A percentile compares a stretch with the other conserved stretches of the same genome.
Conservation (phyloP, 2,888 invertebrate genomes). For the Tetropium fuscum region DNA sequence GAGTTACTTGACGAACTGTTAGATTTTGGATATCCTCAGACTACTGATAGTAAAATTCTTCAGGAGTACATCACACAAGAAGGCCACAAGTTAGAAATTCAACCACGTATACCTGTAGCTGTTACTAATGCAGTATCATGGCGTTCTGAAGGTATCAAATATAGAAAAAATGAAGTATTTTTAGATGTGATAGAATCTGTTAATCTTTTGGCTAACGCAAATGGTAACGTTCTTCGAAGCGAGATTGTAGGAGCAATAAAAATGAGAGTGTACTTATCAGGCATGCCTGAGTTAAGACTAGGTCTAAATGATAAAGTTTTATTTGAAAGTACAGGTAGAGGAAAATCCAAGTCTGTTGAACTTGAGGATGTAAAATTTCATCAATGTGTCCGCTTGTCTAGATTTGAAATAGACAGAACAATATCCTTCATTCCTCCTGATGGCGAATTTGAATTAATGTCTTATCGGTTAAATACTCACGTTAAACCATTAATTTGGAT, state of each 20-base stretch:
- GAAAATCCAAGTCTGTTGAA: slow-evolving; percentile 98
- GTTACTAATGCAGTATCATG: slow-evolving; percentile 99
- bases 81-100: slow-evolving; percentile 96
- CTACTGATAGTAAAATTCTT: slow-evolving; percentile 97
- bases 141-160: slow-evolving; percentile 98
- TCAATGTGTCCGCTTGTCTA: slow-evolving; percentile 95
- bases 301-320: slow-evolving; percentile 98
- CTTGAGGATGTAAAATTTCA: slow-evolving; percentile 99
- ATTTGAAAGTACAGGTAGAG: slow-evolving; percentile 97
- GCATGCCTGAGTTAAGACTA: slow-evolving; percentile 97
- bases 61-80: slow-evolving; percentile 99
- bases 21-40: slow-evolving; percentile 99
- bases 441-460: slow-evolving; percentile 99
- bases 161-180: slow-evolving; percentile 99
- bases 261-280: slow-evolving; percentile 98
- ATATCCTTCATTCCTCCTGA: slow-evolving; percentile 99
- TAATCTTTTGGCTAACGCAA: slow-evolving; percentile 94
- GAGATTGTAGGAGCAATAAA: slow-evolving; percentile 99
- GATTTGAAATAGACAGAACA: slow-evolving; percentile 98
- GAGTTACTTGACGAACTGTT: slow-evolving; percentile 96
- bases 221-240: slow-evolving; percentile 95
- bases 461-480: slow-evolving; percentile 95
- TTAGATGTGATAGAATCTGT: slow-evolving; percentile 99
- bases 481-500: slow-evolving; percentile 98
- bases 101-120: slow-evolving; percentile 96